Evolutionary conservation across 1,140 invertebrate species (phyloP).

Genomic region (Tyrophagus putrescentiae): DNA sequence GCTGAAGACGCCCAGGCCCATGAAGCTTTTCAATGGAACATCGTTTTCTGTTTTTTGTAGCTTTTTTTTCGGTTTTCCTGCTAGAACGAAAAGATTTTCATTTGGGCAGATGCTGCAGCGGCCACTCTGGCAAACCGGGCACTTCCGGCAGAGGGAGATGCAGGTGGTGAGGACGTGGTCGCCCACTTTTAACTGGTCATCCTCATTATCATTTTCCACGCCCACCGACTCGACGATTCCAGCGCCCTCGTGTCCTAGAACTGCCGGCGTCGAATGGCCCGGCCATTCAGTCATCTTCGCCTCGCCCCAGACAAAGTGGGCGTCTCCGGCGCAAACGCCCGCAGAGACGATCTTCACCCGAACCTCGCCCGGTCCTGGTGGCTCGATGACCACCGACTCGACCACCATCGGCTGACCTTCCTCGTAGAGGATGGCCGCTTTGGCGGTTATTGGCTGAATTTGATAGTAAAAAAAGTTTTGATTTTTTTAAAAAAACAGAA

Average conservation of each 20-base stretch:
- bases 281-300: neutral
- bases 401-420: neutral
- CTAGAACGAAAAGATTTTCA: slow-evolving; percentile 72
- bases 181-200: too few species aligned
- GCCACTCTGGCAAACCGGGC: too few species aligned
- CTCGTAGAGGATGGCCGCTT: neutral
- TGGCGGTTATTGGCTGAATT: neutral
- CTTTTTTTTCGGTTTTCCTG: too few species aligned
- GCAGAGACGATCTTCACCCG: neutral
- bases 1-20: too few species aligned
- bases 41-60: too few species aligned
- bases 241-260: slow-evolving; percentile 87
- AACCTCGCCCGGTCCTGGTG: neutral
- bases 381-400: neutral
- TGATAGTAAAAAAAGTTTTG: neutral
- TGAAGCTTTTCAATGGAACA: too few species aligned
- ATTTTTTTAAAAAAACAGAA: too few species aligned
- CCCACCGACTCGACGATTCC: slow-evolving; percentile 92
- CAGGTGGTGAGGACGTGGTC: slow-evolving; percentile 92
- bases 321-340: neutral
- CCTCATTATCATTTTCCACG: slow-evolving; percentile 66
- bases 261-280: slow-evolving; percentile 18
- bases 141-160: slow-evolving; percentile 82
- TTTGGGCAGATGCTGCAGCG: too few species aligned
- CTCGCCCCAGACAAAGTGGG: neutral